These are phyloP conservation scores for Dipodomys merriami DNA, from an alignment of 2,113 vertebrate genomes.

Conservation along the genomic window DNA sequence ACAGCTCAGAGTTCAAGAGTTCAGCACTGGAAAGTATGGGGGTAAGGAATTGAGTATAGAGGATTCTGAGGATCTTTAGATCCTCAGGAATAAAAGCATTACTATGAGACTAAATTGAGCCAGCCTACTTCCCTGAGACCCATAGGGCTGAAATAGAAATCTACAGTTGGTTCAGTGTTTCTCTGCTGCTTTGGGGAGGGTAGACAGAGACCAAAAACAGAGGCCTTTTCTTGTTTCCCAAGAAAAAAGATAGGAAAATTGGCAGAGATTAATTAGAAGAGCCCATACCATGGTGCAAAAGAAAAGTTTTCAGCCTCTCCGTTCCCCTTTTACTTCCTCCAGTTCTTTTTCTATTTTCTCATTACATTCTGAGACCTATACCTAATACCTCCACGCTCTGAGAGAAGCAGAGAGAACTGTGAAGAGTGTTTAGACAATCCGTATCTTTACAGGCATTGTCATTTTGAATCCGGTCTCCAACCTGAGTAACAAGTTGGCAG, in stretches of 20 bases:
- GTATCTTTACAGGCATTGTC: not conserved
- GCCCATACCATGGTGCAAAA: not conserved
- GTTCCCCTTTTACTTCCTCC: not conserved
- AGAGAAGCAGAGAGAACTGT: not conserved
- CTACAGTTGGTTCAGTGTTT: not conserved
- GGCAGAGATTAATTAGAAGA: not conserved
- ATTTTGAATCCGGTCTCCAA: not conserved
- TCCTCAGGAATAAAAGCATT: not conserved
- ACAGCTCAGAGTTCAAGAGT: not conserved
- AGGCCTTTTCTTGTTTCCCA: not conserved
- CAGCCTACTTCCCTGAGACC: not conserved
- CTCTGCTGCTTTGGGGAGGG: not conserved
- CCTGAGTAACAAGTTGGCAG: not conserved
- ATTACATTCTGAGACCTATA: not conserved
- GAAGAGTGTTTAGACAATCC: not conserved
- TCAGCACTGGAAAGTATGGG: not conserved
- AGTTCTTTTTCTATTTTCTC: not conserved
- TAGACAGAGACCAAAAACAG: not conserved
- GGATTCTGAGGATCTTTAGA: not conserved
- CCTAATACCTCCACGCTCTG: not conserved
- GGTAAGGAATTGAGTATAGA: not conserved
- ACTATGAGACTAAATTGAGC: not conserved
- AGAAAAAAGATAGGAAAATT: not conserved
- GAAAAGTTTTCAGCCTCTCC: not conserved
- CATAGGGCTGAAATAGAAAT: not conserved